phyloP scores from a whole-genome alignment of 2,113 vertebrate species.

The Tragelaphus buxtoni region DNA sequence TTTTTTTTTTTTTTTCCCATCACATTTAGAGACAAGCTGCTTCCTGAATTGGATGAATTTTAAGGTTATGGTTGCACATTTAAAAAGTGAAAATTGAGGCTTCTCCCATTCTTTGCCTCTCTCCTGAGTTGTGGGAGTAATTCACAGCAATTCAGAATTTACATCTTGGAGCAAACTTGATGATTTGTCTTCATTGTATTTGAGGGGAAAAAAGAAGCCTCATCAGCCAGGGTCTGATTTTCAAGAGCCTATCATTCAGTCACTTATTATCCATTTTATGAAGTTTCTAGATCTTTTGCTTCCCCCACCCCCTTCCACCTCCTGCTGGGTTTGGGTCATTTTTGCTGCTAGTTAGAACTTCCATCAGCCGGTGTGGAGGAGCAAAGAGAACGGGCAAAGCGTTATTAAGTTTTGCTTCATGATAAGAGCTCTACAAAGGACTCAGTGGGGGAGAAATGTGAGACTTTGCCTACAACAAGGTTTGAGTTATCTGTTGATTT shows the following conservation, averaged over 20 bases:
- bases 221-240: conserved; percentile 11
- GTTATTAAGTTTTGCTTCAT: conserved; percentile 5
- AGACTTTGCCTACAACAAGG: not conserved
- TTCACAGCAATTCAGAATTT: conserved; percentile 50
- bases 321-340: conserved; percentile 43
- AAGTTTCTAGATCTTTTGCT: conserved; percentile 36
- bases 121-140: conserved; percentile 46
- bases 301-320: conserved; percentile 3
- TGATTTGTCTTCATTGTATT: conserved; percentile 11
- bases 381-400: not conserved
- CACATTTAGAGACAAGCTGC: conserved; percentile 64
- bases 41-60: conserved; percentile 69
- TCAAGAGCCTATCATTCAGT: conserved; percentile 26
- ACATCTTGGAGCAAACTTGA: conserved; percentile 28
- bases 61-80: conserved; percentile 69
- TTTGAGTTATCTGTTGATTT: not conserved
- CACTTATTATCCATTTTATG: conserved; percentile 29
- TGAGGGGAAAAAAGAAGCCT: not conserved
- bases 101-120: conserved; percentile 49
- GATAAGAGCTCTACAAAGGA: not conserved
- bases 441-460: not conserved
- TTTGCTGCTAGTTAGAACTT: conserved; percentile 47
- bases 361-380: not conserved
- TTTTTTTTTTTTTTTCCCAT: not conserved
- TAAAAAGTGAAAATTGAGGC: conserved; percentile 64